These are phyloP conservation scores for Zonitis immaculata DNA, from an alignment of 2,888 invertebrate genomes.

Conservation along the genomic window DNA sequence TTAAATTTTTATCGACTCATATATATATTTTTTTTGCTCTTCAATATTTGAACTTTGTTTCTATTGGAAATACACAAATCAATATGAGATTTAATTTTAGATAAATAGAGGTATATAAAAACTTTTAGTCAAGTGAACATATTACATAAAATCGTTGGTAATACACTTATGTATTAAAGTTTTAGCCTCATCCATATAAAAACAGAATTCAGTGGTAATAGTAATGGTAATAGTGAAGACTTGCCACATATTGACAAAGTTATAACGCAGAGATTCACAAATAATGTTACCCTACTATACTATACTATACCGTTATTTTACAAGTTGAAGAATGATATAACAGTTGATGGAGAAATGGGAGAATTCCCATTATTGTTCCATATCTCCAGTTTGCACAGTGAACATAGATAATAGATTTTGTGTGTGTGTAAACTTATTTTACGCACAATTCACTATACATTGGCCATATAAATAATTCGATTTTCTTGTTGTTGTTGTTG, in stretches of 20 bases:
- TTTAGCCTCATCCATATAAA: conserved; percentile 8
- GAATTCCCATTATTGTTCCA: background rate
- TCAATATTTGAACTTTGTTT: conserved; percentile 1
- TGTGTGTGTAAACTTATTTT: conserved; percentile 30
- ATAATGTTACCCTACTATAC: background rate
- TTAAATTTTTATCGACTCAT: background rate
- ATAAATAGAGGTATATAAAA: conserved; percentile 5
- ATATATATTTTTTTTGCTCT: too few species aligned
- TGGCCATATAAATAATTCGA: conserved; percentile 24
- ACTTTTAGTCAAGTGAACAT: conserved; percentile 7
- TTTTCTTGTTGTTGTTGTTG: conserved; percentile 7
- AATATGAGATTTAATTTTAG: conserved; percentile 17
- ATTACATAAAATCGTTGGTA: conserved; percentile 8
- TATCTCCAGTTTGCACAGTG: conserved; percentile 2
- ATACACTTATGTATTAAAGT: too few species aligned
- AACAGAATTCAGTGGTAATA: background rate
- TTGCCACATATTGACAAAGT: conserved; percentile 9
- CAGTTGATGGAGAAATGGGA: background rate
- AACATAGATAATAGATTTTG: conserved; percentile 15
- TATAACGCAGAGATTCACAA: conserved; percentile 9
- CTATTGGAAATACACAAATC: conserved; percentile 8
- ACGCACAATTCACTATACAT: conserved; percentile 33
- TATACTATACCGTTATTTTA: background rate
- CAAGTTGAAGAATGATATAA: background rate
- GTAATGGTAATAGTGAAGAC: background rate